phyloP scores from a whole-genome alignment of 2,888 invertebrate genomes.

The Cerastoderma edule region DNA sequence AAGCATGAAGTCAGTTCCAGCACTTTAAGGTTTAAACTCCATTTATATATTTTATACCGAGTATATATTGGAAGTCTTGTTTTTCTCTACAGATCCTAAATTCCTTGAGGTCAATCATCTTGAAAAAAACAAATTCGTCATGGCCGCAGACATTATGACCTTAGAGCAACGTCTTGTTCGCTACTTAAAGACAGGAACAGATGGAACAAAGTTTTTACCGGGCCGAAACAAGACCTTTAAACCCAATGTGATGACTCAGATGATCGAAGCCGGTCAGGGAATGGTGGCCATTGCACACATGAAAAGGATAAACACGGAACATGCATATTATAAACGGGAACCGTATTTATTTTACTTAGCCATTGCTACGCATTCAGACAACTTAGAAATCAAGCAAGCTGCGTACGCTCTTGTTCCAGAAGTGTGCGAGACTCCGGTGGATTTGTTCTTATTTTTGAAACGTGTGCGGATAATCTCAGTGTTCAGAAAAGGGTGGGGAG shows the following conservation, averaged over 20 bases:
- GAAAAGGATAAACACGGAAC: constrained; percentile 53
- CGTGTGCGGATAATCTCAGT: constrained; percentile 85
- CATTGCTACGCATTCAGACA: constrained; percentile 86
- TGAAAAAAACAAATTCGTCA: no score
- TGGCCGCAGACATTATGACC: constrained; percentile 29
- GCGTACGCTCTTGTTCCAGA: constrained; percentile 86
- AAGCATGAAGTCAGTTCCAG: no score
- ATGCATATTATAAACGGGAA: constrained; percentile 57
- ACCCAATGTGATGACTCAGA: constrained; percentile 47
- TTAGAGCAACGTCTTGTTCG: constrained; percentile 43
- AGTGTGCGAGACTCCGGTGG: constrained; percentile 87
- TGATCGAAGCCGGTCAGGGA: constrained; percentile 62
- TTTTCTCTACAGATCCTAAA: no score
- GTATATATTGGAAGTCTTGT: no score
- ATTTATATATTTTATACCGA: no score
- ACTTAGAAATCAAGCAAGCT: constrained; percentile 85
- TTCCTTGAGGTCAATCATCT: no score
- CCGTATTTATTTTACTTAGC: constrained; percentile 87
- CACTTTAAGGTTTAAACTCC: no score
- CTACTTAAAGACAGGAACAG: constrained; percentile 57
- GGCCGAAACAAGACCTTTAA: constrained; percentile 58
- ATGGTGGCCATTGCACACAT: constrained; percentile 59
- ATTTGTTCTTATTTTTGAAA: constrained; percentile 88
- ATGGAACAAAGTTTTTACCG: constrained; percentile 53
- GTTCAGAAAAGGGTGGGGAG: constrained; percentile 86